Evolutionary conservation across 2,888 invertebrate genomes (phyloP).

Genomic region (Timandra comae): DNA sequence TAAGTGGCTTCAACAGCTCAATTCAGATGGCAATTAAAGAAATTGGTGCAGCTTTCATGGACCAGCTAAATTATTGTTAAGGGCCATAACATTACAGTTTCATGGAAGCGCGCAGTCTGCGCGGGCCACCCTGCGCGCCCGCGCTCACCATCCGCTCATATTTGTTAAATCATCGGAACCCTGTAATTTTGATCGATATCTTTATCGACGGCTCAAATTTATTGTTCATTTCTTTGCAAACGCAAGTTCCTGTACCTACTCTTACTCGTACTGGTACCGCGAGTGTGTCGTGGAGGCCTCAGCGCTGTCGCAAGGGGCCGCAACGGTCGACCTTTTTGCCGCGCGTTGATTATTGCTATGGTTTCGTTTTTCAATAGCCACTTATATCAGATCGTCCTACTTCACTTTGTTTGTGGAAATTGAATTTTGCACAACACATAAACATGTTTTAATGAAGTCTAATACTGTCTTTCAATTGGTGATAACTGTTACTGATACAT

Average conservation of each 20-base stretch:
- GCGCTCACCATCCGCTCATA: constrained; percentile 61
- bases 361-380: constrained; percentile 71
- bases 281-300: constrained; percentile 46
- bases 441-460: constrained; percentile 29
- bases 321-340: constrained; percentile 53
- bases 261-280: too few species aligned
- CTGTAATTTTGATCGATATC: constrained; percentile 77
- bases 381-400: constrained; percentile 69
- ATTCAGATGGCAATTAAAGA: constrained; percentile 55
- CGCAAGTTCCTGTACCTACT: constrained; percentile 57
- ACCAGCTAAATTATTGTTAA: constrained; percentile 60
- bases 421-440: constrained; percentile 51
- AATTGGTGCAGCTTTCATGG: constrained; percentile 61
- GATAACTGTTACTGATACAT: background rate
- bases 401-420: constrained; percentile 61
- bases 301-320: constrained; percentile 56
- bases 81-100: constrained; percentile 63
- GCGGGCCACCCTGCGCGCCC: constrained; percentile 65
- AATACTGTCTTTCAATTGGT: background rate
- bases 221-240: constrained; percentile 73
- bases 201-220: constrained; percentile 73
- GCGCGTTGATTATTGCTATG: constrained; percentile 61
- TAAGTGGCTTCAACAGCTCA: constrained; percentile 54
- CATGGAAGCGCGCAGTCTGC: constrained; percentile 58
- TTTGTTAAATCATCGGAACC: constrained; percentile 75